Percentiles rank a stretch among this genome's conserved stretches.
phyloP scores from a whole-genome alignment of 2,888 invertebrate genomes.

The Habroteleia sp. region DNA sequence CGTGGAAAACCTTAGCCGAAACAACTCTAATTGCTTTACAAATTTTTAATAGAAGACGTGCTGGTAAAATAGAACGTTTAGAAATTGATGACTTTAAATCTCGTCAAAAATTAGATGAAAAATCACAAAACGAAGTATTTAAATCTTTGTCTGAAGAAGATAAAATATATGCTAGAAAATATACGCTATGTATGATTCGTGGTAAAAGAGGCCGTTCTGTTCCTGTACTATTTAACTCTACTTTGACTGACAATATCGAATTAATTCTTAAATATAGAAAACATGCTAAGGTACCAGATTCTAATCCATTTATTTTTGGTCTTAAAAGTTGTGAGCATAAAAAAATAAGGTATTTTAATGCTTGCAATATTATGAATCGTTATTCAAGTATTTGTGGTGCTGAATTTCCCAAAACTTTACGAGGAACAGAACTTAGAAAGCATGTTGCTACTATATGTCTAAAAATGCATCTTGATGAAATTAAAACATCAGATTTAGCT shows the following conservation, averaged over 20 bases:
- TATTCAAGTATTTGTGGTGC: constrained; percentile 8
- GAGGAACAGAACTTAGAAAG: constrained; percentile 32
- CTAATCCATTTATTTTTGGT: constrained; percentile 38
- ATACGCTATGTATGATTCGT: constrained; percentile 15
- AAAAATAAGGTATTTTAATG: neutral
- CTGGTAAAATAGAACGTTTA: constrained; percentile 39
- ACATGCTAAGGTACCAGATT: constrained; percentile 4
- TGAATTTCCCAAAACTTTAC: constrained; percentile 1
- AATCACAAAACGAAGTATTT: constrained; percentile 4
- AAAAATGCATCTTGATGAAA: constrained; percentile 8
- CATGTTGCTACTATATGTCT: constrained; percentile 37
- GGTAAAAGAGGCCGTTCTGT: constrained; percentile 35
- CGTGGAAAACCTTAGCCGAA: constrained; percentile 14
- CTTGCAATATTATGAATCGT: constrained; percentile 20
- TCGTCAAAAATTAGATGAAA: neutral
- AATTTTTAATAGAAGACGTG: constrained; percentile 48
- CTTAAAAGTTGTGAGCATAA: neutral
- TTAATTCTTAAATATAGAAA: constrained; percentile 18
- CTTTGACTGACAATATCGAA: neutral
- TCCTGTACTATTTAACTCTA: constrained; percentile 9
- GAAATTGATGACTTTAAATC: constrained; percentile 24
- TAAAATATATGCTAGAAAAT: constrained; percentile 6
- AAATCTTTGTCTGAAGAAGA: constrained; percentile 1
- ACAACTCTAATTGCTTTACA: constrained; percentile 17
- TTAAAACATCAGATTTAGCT: constrained; percentile 13